Evolutionary conservation across 2,797 vertebrate genomes (phyloP).

Genomic region (Gymnothorax reevesii): DNA sequence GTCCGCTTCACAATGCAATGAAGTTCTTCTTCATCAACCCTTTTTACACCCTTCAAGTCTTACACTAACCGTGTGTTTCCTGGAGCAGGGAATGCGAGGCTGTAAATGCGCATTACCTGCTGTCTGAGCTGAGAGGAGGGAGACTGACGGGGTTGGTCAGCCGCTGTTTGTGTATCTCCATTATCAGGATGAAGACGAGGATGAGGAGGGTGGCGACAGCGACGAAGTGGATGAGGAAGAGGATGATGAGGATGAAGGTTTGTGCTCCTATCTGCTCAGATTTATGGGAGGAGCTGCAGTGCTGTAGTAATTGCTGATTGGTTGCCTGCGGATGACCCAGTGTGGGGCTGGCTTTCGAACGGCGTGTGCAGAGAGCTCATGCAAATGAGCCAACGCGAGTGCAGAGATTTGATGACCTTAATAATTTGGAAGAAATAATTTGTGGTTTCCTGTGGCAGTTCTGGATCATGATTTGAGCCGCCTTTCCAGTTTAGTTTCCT

Average conservation of each 20-base stretch:
- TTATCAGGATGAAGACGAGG: conserved; percentile 63
- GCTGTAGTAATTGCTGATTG: background rate
- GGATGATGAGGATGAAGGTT: conserved; percentile 40
- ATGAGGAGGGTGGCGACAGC: conserved; percentile 66
- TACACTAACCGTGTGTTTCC: background rate
- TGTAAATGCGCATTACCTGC: conserved; percentile 27
- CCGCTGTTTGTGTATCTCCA: conserved; percentile 27
- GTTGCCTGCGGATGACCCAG: background rate
- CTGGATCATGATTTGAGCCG: too few species aligned
- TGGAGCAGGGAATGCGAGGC: conserved; percentile 10
- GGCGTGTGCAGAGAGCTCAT: too few species aligned
- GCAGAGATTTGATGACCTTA: too few species aligned
- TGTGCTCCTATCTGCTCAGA: background rate
- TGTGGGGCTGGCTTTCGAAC: too few species aligned
- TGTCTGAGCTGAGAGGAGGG: conserved; percentile 14
- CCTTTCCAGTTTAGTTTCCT: too few species aligned
- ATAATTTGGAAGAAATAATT: too few species aligned
- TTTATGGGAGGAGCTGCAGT: background rate
- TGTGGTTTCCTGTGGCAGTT: too few species aligned
- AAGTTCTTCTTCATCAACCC: too few species aligned
- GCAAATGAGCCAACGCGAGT: too few species aligned
- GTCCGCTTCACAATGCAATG: too few species aligned
- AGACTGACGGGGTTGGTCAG: conserved; percentile 11
- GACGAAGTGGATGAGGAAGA: conserved; percentile 65
- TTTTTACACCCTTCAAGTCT: background rate